Base-by-base conservation (phyloP, 2,113 vertebrate genomes). In the Dicentrarchus labrax region DNA sequence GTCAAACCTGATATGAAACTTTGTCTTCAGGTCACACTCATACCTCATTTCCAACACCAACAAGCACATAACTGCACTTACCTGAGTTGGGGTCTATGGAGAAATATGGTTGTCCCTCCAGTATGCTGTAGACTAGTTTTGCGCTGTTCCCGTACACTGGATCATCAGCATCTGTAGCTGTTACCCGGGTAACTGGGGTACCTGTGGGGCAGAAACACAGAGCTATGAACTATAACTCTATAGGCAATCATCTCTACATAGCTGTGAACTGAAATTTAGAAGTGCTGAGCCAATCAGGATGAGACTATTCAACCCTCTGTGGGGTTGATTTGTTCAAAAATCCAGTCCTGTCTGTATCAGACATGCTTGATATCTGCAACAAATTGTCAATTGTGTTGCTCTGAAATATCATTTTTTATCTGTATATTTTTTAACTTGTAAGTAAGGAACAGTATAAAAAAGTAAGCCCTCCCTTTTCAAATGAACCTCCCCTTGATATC, bases 91-190 rank as follows among this genome's bases (percentile, higher is more conserved):
- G 97, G 86, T 99, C 98, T 70, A 99, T 96, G 21, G 98, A 99
- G 91, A 99, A 99, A 90, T 99, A 99, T 10, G 98, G 98, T 73
- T 99, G 98, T 15, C 98, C 98, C 90, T 99, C 97, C 92, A 99
- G 92, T 72, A 99, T 99, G 92, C 98, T 99, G 78, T 99, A 99
- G 80, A 99, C 98, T 71, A 99, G 93, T 89, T 96, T 98, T 43
- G 98, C 98, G 21, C 98, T 99, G 61, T 99, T 99, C 87, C 98
- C 98, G 21, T 99, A 99, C 69, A 98, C 97, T 0, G 98, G 97
- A 82, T 99, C 98, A 66, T 99, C 98, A 1, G 98, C 97, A 71
- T 99, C 98, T 0, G 98, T 99, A 6, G 98, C 98, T 60, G 97
- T 99, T 83, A 99, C 96, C 81, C 96, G 96, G 76, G 97, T 99